These are phyloP conservation scores for Mesorhabditis belari DNA, from an alignment of 2,888 invertebrate genomes.

Conservation along the genomic window DNA sequence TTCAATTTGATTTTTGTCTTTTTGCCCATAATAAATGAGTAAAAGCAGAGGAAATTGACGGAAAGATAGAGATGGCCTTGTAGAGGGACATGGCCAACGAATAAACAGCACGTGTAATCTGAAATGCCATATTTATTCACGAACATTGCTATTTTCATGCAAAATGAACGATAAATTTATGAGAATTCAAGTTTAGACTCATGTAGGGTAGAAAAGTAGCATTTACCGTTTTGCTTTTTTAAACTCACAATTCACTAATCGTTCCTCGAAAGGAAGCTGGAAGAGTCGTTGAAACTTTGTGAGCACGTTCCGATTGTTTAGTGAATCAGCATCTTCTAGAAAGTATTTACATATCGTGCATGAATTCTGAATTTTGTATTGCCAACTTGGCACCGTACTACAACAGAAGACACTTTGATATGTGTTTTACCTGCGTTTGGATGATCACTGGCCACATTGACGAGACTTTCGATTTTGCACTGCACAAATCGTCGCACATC, in stretches of 20 bases:
- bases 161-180: slow-evolving; percentile 1
- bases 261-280: slow-evolving; percentile 84
- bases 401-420: background rate
- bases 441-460: slow-evolving; percentile 52
- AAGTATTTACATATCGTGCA: too few relatives aligned
- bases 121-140: slow-evolving; percentile 2
- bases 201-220: too few relatives aligned
- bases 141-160: background rate
- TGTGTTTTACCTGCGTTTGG: slow-evolving; percentile 1
- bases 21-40: slow-evolving; percentile 83
- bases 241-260: slow-evolving; percentile 80
- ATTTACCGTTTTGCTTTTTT: too few relatives aligned
- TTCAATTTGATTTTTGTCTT: slow-evolving; percentile 80
- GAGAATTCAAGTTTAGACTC: slow-evolving; percentile 3
- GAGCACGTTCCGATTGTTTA: slow-evolving; percentile 58
- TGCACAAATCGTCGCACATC: slow-evolving; percentile 89
- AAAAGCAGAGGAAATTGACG: slow-evolving; percentile 88
- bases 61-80: slow-evolving; percentile 97
- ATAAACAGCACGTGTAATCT: slow-evolving; percentile 70
- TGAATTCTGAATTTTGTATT: too few relatives aligned
- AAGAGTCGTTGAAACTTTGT: slow-evolving; percentile 81
- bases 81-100: slow-evolving; percentile 83
- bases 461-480: slow-evolving; percentile 90
- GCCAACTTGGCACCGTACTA: too few relatives aligned
- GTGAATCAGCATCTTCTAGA: slow-evolving; percentile 62